Evolutionary conservation across 2,888 invertebrate species (phyloP), one percentile per base, ranked within the genome.

Genomic region (Parelbella ahira): DNA sequence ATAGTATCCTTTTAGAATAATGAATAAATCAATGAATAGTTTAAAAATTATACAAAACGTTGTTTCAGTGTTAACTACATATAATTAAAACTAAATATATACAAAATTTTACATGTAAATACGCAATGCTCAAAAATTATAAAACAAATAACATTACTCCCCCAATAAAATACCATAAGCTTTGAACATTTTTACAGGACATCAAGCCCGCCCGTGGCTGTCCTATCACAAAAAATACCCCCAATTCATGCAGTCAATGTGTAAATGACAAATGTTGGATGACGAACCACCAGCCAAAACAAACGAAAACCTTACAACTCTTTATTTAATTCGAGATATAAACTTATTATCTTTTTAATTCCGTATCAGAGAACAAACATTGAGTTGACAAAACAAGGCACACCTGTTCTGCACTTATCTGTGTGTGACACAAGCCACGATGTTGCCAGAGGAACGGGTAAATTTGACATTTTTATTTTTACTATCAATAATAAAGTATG

Each of bases 281-380:
- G 7, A 15, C 33, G 19, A 2, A 27, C 20, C 41, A 33, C 9
- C 33, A 41, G 33, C 27, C 6, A 25, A 41, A 41, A 37, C 47
- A 44, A 44, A 38, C 28, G 9, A 10, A 29, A 36, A 7, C 32
- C 24, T 28, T 33, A 43, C 47, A 49, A 32, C 24, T 32, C 29
- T 33, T 37, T 61, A 54, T 63, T 70, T 72, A 64, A 67, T 67
- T 56, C 64, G 53, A 51, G 46, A 51, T 49, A 61, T 37, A 41
- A 55, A 50, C 61, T 64, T 60, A 68, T 64, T 68, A 67, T 66
- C 66, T 59, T 64, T 67, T 66, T 71, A 65, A 72, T 72, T 71
- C 62, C 49, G 47, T 70, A 73, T 77, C 76, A 60, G 48, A 55
- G 45, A 34, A 45, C 58, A 68, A 68, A 70, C 61, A 69, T 36